Percentiles rank a stretch among this genome's conserved stretches.
Conservation (phyloP, 1,140 invertebrate species). For the Drosophila leontia region DNA sequence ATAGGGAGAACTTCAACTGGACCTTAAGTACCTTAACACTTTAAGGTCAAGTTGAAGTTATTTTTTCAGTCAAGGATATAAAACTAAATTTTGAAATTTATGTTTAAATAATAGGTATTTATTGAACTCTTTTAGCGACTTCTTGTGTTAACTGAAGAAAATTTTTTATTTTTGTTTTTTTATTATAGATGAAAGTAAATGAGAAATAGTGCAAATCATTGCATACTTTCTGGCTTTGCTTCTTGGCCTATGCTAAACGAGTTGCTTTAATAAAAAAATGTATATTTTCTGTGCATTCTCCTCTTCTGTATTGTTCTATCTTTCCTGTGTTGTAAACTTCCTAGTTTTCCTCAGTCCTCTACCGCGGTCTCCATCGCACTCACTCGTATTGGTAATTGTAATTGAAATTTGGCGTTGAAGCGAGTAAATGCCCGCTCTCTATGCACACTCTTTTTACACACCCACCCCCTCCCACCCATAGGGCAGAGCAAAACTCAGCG, state of each 20-base stretch:
- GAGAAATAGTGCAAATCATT: neutral
- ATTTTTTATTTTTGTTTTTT: no score
- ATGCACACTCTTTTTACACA: conserved; percentile 9
- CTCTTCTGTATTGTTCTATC: neutral
- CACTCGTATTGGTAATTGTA: conserved; percentile 73
- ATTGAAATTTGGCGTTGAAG: conserved; percentile 85
- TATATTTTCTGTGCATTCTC: neutral
- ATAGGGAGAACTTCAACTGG: no score
- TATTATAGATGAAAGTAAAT: neutral
- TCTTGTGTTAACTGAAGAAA: no score
- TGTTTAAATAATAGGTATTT: no score
- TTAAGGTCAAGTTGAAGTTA: neutral
- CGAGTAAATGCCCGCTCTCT: conserved; percentile 69
- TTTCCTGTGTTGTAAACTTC: conserved; percentile 28
- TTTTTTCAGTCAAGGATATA: no score
- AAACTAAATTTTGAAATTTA: no score
- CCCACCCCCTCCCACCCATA: conserved; percentile 4
- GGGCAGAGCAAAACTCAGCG: neutral
- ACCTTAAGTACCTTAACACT: no score
- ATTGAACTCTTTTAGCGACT: no score
- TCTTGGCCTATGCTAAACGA: neutral
- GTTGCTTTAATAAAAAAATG: neutral
- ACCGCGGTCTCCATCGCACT: neutral
- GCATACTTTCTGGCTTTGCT: neutral
- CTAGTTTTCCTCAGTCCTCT: conserved; percentile 19